phyloP scores from a whole-genome alignment of 2,888 invertebrate genomes.

The Micoletzkya japonica region DNA sequence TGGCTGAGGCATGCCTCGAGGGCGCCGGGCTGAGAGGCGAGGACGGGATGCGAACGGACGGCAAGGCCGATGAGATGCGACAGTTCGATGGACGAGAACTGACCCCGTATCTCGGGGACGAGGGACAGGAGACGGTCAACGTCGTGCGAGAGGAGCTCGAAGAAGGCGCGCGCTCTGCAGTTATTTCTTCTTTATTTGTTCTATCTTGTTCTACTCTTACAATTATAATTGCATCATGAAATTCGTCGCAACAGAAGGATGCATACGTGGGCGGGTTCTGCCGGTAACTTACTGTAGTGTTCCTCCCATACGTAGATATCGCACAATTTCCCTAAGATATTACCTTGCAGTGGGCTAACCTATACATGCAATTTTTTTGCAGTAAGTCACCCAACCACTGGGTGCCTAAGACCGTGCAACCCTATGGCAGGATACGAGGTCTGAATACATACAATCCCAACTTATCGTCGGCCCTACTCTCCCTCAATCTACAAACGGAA shows the following conservation, averaged over 20 bases:
- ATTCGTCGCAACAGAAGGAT: background rate
- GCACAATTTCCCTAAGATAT: no score
- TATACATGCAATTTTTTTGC: no score
- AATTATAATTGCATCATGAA: background rate
- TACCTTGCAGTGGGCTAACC: no score
- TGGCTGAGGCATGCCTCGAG: slow-evolving; percentile 74
- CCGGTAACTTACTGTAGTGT: no score
- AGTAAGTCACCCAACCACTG: no score
- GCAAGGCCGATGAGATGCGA: slow-evolving; percentile 69
- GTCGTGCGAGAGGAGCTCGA: slow-evolving; percentile 45
- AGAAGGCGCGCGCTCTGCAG: slow-evolving; percentile 35
- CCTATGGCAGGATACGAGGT: no score
- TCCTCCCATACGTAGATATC: no score
- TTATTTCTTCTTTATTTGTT: slow-evolving; percentile 66
- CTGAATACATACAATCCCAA: no score
- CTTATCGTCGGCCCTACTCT: no score
- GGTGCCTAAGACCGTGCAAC: no score
- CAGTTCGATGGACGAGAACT: slow-evolving; percentile 85
- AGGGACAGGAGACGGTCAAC: slow-evolving; percentile 65
- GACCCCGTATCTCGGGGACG: slow-evolving; percentile 72
- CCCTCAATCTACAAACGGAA: no score
- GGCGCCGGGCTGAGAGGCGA: slow-evolving; percentile 64
- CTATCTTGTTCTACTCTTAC: background rate
- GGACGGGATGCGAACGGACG: slow-evolving; percentile 71
- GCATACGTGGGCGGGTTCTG: background rate